Base-by-base conservation (phyloP, 2,113 vertebrate species). In the Acrocephalus kingi region DNA sequence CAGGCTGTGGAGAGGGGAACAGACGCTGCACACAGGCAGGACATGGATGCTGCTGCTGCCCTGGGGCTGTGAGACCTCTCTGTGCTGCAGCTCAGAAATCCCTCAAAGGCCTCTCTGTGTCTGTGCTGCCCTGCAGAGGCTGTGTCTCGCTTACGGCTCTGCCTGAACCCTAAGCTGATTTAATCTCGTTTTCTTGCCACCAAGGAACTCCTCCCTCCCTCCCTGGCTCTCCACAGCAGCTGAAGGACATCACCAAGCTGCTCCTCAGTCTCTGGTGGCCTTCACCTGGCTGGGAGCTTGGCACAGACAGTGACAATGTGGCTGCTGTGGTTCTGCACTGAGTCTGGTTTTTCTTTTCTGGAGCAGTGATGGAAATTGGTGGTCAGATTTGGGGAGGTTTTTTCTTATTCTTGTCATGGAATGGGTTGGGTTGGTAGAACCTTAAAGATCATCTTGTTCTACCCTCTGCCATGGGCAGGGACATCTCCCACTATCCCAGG, bases 71-170 rank as follows among this genome's bases (percentile, higher is more conserved):
- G 80, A 61, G 33, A 39, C 33, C 1, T 16, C 84, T 88, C 84
- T 76, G 67, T 90, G 41, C 74, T 75, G 49, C 30, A 39, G 75
- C 83, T 79, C 71, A 66, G 25, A 41, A 39, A 62, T 46, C 20
- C 56, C n/a, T 89, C 73, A 17, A 43, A 94, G 77, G 37, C 30
- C 33, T 51, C 45, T 9, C 83, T 83, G 41, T 76, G 71, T 9
- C 83, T 83, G 41, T 76, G 71, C 85, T 15, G 11, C 51, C 2
- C 1, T 59, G 56, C 39, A 13, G 6, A 23, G 76, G 33, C 78
- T 39, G 10, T 4, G 6, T 58, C 63, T 86, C 1, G 0, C 54
- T 80, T 59, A 17, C 0, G 0, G 67, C 61, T 67, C 39, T 90
- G 78, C 17, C 31, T 68, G 48, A 76, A 33, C 66, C 48, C 33